Conservation (phyloP, 2,797 vertebrate genomes). For the Hypotaenidia philippensis region DNA sequence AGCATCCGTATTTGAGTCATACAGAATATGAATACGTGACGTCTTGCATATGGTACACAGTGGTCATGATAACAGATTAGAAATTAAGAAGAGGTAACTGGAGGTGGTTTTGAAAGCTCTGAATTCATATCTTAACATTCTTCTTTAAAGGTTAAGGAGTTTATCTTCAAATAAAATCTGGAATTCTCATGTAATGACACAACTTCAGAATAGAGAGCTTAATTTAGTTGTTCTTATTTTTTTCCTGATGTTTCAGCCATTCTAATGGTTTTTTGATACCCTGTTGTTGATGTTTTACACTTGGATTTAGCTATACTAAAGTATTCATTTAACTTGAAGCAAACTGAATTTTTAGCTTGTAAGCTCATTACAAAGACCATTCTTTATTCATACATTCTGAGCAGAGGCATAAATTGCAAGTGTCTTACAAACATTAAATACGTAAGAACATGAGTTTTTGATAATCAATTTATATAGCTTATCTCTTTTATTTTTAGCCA, state of each 20-base stretch:
- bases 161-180: no score
- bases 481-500: neutral
- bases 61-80: neutral
- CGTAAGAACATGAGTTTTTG: neutral
- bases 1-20: neutral
- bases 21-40: neutral
- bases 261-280: neutral
- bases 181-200: no score
- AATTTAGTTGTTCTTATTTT: neutral
- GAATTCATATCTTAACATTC: no score
- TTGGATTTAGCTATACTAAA: neutral
- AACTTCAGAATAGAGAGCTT: no score
- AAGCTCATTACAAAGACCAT: neutral
- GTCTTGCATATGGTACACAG: neutral
- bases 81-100: neutral
- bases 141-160: no score
- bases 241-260: neutral
- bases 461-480: neutral
- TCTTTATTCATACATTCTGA: neutral
- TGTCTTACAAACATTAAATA: neutral
- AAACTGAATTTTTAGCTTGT: neutral
- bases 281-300: neutral
- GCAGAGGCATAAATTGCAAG: neutral
- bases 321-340: neutral
- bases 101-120: no score